These are phyloP conservation scores for Terebella lapidaria DNA, from an alignment of 2,888 invertebrate genomes.

Conservation along the genomic window DNA sequence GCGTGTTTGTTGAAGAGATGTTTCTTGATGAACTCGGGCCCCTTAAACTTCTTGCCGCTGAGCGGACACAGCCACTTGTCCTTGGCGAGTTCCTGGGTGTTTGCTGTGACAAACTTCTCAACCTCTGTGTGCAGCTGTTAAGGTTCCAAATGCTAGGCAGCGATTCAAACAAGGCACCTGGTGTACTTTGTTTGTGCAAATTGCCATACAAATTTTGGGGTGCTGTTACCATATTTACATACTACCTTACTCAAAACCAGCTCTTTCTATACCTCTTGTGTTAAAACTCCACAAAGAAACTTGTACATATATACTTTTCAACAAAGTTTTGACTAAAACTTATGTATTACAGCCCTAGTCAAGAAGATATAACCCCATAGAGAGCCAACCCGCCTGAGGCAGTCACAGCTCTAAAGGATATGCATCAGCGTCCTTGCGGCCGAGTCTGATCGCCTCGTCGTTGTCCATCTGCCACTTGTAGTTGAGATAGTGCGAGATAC, in stretches of 20 bases:
- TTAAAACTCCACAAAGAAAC: not conserved
- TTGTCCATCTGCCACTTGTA: constrained; percentile 66
- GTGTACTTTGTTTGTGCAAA: too few species aligned
- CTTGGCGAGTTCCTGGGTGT: constrained; percentile 92
- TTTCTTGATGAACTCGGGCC: constrained; percentile 96
- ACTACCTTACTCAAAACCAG: too few species aligned
- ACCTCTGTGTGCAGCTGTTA: constrained; percentile 39
- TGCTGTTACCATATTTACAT: too few species aligned
- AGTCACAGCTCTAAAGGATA: too few species aligned
- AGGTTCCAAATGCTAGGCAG: constrained; percentile 13
- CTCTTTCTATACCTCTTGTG: too few species aligned
- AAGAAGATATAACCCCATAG: too few species aligned
- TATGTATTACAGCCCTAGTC: not conserved
- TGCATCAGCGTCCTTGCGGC: constrained; percentile 69
- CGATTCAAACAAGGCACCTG: too few species aligned
- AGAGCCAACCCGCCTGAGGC: too few species aligned
- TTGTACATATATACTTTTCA: not conserved
- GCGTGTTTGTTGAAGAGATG: constrained; percentile 96
- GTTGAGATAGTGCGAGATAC: constrained; percentile 83
- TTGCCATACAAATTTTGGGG: too few species aligned
- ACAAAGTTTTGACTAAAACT: not conserved
- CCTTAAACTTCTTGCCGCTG: constrained; percentile 97
- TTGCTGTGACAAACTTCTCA: constrained; percentile 73
- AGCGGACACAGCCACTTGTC: constrained; percentile 99
- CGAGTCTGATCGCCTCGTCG: constrained; percentile 76